Evolutionary conservation across 2,113 vertebrate species (phyloP).

Genomic region (Sardina pilchardus): DNA sequence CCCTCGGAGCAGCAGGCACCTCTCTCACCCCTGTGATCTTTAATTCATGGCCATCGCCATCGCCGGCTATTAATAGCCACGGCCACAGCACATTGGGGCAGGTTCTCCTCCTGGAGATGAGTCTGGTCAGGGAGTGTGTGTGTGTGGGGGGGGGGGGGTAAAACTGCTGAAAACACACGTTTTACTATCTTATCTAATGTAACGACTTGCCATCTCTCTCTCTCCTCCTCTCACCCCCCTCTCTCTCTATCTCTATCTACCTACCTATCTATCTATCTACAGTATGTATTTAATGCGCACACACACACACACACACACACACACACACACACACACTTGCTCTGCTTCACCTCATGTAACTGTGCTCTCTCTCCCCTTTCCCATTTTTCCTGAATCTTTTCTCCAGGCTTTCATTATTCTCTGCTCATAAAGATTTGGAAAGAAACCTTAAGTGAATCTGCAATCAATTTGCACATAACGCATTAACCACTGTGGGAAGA

Average conservation of each 20-base stretch:
- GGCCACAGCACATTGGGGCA: not conserved
- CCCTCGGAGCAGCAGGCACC: not conserved
- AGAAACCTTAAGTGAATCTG: constrained; percentile 4
- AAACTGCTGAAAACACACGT: constrained; percentile 34
- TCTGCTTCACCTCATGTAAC: not conserved
- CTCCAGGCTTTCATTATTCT: not conserved
- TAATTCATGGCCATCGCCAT: constrained; percentile 37
- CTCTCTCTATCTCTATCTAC: not conserved
- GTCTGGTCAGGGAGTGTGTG: not conserved
- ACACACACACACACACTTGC: not conserved
- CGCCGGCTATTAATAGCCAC: constrained; percentile 44
- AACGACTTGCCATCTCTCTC: not conserved
- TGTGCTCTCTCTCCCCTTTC: not conserved
- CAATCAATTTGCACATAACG: constrained; percentile 6
- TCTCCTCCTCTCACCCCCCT: not conserved
- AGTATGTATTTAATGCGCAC: no score
- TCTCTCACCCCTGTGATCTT: constrained; percentile 24
- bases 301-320: constrained; percentile 11
- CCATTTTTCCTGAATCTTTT: not conserved
- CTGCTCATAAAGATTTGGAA: constrained; percentile 3
- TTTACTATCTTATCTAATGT: not conserved
- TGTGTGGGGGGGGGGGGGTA: not conserved
- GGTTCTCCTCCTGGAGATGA: constrained; percentile 16
- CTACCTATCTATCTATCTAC: not conserved
- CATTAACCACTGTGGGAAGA: not conserved